These are phyloP conservation scores for Meteorus colon DNA, from an alignment of 2,888 invertebrate species.

Conservation along the genomic window DNA sequence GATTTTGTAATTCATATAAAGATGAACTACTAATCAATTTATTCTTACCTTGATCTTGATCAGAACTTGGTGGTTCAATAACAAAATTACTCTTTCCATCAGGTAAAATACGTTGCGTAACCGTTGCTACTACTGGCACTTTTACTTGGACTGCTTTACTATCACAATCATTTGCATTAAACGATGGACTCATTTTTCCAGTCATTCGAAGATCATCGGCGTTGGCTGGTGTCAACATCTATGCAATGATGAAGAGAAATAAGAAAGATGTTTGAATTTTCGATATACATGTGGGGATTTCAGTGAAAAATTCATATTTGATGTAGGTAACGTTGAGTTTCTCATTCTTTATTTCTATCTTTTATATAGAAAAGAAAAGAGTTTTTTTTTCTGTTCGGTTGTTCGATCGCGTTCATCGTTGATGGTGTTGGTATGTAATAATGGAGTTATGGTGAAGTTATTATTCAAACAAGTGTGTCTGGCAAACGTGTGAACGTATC, in stretches of 20 bases:
- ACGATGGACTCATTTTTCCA: constrained; percentile 76
- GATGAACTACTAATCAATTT: constrained; percentile 3
- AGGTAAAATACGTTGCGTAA: constrained; percentile 75
- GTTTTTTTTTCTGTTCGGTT: constrained; percentile 10
- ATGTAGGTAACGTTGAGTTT: neutral
- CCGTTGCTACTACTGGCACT: constrained; percentile 79
- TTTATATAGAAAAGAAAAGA: neutral
- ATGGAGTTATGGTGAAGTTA: too few species aligned
- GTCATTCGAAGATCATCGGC: constrained; percentile 81
- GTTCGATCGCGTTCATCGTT: too few species aligned
- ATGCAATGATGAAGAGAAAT: constrained; percentile 16
- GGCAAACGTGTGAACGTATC: neutral
- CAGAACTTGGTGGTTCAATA: constrained; percentile 75
- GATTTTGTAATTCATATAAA: neutral
- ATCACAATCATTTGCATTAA: constrained; percentile 63
- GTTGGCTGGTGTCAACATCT: constrained; percentile 83
- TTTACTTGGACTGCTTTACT: constrained; percentile 76
- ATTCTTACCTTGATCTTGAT: constrained; percentile 66
- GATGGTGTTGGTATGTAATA: too few species aligned
- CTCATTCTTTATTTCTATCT: too few species aligned
- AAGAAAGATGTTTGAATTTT: constrained; percentile 7
- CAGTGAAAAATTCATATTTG: neutral
- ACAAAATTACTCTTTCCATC: constrained; percentile 75
- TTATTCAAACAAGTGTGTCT: neutral
- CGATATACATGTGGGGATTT: neutral